Base-by-base conservation (phyloP, 2,113 vertebrate species). In the Apodemus speciosus region DNA sequence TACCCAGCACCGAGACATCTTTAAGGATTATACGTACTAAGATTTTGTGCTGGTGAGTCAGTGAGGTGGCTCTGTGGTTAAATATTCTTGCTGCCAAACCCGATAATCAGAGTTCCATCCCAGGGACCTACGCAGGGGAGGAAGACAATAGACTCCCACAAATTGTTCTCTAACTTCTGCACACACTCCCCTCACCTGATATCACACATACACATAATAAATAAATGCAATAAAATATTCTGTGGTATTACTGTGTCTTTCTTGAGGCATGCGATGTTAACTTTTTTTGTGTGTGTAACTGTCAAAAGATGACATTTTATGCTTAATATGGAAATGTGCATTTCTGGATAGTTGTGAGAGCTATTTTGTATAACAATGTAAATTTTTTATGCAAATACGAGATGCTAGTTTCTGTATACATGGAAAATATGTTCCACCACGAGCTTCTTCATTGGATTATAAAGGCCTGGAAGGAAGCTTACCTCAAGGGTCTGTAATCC, bases 291-390 rank as follows among this genome's bases (percentile, higher is more conserved):
- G 91, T 88, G 66, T 40, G 62, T 88, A 88, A 88, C 40, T 77
- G 68, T 94, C 90, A 90, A 90, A 90, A 94, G 53, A 88, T 88
- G 75, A 91, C 72, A 81, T 35, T 83, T 95, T 46, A 75, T 85
- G 49, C 38, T 38, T 73, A 92, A 56, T 87, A 89, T 94, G 85
- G 43, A 85, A 88, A 46, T 93, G 46, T 40, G 49, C 21, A 77
- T 85, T 90, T 95, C 76, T 83, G 92, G 64, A 60, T 51, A 81
- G 94, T 93, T 76, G 21, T 85, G 86, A 95, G 30, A 88, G 76
- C 60, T 95, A 83, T 90, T 94, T 96, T 95, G 60, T 92, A 68
- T 66, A 88, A 88, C 38, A 95, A 91, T 92, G 43, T 25, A 80
- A 95, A 85, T 30, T 53, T 46, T 58, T 92, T 90, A 88, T 93